Base-by-base conservation (phyloP, 2,113 vertebrate genomes). In the Protobothrops flavoviridis region DNA sequence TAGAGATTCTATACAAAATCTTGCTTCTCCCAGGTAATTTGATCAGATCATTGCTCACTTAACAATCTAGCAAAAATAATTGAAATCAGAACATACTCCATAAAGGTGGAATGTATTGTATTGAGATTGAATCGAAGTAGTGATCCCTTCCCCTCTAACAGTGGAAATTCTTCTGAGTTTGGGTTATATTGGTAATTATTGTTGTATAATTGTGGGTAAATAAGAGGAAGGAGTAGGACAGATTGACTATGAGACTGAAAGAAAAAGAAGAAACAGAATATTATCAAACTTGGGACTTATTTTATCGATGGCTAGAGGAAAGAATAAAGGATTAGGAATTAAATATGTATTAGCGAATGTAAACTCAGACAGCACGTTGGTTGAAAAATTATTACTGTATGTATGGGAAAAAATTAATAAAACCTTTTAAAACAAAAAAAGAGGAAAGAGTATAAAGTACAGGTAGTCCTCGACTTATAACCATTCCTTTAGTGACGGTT, bases 31-130 rank as follows among this genome's bases (percentile, higher is more conserved):
- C 0, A 48, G 91, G 10, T 0, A 43, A 45, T 87, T 90, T 88
- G 81, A 87, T 52, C 43, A 87, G 48, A 85, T 90, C 93, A 69
- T 53, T 87, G 29, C 90, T 90, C 74, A 48, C 57, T 57, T 86
- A 88, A 94, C 56, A 48, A 20, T 13, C 2, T 5, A 43, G 15
- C 0, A 1, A 48, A 24, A 94, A 93, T 48, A 13, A 91, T 10
- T 90, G 69, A 1, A 94, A 86, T 92, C 90, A 64, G 92, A 95
- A 93, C 57, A 39, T 26, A 87, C 74, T 92, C 5, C 57, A 53
- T 69, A 88, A 64, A 88, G 56, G 20, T 52, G 20, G 56, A 64
- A 50, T 55, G 89, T 33, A 21, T 29, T 33, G 24, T 89, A 29
- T 5, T 89, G 45, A 29, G 33, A 81, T 81, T 39, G 69, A 81